Conservation (phyloP, 1,140 invertebrate species). For the Megathymus violae region DNA sequence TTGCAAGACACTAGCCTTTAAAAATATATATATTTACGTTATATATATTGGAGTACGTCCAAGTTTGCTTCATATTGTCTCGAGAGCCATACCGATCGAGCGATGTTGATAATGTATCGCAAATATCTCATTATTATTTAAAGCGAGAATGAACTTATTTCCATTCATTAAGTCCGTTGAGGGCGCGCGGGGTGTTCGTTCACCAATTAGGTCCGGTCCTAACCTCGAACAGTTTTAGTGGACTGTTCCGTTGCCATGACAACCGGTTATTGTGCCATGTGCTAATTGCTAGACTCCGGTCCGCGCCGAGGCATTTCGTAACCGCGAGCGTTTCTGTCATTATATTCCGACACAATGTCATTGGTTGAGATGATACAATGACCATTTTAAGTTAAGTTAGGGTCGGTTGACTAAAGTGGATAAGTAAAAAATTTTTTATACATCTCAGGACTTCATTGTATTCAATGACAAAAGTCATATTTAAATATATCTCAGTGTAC, state of each 20-base stretch:
- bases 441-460: no score
- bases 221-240: constrained; percentile 67
- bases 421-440: no score
- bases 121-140: no score
- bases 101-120: no score
- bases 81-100: no score
- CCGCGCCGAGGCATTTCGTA: constrained; percentile 56
- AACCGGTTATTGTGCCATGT: constrained; percentile 53
- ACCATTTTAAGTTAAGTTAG: not conserved
- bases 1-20: no score
- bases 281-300: constrained; percentile 60
- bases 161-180: constrained; percentile 17
- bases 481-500: no score
- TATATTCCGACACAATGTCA: constrained; percentile 1
- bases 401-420: no score
- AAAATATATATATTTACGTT: no score
- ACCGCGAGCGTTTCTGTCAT: constrained; percentile 55
- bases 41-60: no score
- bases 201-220: constrained; percentile 50
- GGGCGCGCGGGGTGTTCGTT: constrained; percentile 40
- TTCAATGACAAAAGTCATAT: no score
- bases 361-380: constrained; percentile 1
- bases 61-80: no score
- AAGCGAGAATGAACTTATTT: not conserved
- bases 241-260: constrained; percentile 57